Percentiles rank a stretch among this genome's conserved stretches.
Evolutionary conservation across 1,140 invertebrate species (phyloP).

Genomic region (Papilio machaon): DNA sequence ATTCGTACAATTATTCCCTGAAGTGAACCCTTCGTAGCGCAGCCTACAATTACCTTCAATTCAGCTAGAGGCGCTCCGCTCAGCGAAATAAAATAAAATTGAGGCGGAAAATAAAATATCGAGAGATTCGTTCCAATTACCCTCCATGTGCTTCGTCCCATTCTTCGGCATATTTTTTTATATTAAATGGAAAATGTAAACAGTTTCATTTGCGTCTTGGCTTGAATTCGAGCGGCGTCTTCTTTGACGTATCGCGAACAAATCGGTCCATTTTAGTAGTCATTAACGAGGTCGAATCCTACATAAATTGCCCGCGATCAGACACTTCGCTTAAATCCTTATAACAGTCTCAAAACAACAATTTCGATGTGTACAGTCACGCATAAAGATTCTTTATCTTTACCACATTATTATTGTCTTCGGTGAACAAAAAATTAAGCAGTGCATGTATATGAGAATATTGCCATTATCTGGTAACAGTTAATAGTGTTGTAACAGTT

Average conservation of each 20-base stretch:
- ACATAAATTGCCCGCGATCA: constrained; percentile 31
- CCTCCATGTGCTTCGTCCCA: constrained; percentile 34
- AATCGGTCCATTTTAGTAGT: constrained; percentile 6
- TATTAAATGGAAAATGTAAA: constrained; percentile 11
- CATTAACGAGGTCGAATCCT: constrained; percentile 33
- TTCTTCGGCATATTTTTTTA: constrained; percentile 21
- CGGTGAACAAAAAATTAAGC: background rate
- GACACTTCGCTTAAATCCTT: constrained; percentile 27
- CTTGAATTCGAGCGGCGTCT: background rate
- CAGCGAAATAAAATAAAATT: constrained; percentile 75
- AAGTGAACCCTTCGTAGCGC: constrained; percentile 73
- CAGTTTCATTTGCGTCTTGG: constrained; percentile 31
- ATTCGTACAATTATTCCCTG: constrained; percentile 78
- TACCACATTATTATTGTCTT: background rate
- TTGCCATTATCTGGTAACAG: background rate
- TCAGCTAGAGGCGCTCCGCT: constrained; percentile 67
- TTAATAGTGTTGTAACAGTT: background rate
- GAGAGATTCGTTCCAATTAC: constrained; percentile 70
- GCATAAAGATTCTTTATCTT: constrained; percentile 2
- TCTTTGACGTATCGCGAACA: constrained; percentile 3
- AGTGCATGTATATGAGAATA: background rate
- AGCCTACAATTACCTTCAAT: constrained; percentile 79
- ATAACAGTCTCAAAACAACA: constrained; percentile 22
- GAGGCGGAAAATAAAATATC: constrained; percentile 74
- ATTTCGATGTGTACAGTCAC: constrained; percentile 35